Evolutionary conservation across 1,140 invertebrate genomes (phyloP).

Genomic region (Drosophila punjabiensis): DNA sequence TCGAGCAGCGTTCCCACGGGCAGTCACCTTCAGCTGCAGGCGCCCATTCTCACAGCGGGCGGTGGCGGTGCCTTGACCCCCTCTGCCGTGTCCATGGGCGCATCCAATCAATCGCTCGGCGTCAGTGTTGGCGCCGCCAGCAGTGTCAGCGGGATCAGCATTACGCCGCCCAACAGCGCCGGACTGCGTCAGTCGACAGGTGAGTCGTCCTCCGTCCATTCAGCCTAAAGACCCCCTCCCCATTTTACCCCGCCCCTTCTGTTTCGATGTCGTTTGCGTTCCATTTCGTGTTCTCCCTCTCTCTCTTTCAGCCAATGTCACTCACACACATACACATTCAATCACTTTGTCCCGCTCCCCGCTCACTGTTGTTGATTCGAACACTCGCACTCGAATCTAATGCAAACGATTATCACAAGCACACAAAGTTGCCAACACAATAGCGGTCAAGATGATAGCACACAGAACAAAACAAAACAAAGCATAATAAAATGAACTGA

Average conservation of each 20-base stretch:
- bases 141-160: conserved; percentile 71
- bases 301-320: conserved; percentile 45
- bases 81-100: conserved; percentile 63
- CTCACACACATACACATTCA: neutral
- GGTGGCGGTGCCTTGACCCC: conserved; percentile 39
- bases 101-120: conserved; percentile 79
- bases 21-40: conserved; percentile 62
- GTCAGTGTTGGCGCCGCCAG: conserved; percentile 62
- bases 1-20: conserved; percentile 77
- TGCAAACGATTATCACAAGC: conserved; percentile 22
- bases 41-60: conserved; percentile 26
- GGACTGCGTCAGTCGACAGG: conserved; percentile 78
- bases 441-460: conserved; percentile 22
- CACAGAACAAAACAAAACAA: neutral
- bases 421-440: conserved; percentile 20
- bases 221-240: neutral
- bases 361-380: conserved; percentile 18
- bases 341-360: neutral
- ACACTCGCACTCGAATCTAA: conserved; percentile 27
- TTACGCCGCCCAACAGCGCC: conserved; percentile 80
- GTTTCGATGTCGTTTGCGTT: conserved; percentile 45
- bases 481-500: neutral
- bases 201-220: conserved; percentile 49
- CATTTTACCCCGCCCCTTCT: neutral
- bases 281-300: conserved; percentile 27